Evolutionary conservation across 2,797 vertebrate species (phyloP).

Genomic region (Peromyscus nudipes): DNA sequence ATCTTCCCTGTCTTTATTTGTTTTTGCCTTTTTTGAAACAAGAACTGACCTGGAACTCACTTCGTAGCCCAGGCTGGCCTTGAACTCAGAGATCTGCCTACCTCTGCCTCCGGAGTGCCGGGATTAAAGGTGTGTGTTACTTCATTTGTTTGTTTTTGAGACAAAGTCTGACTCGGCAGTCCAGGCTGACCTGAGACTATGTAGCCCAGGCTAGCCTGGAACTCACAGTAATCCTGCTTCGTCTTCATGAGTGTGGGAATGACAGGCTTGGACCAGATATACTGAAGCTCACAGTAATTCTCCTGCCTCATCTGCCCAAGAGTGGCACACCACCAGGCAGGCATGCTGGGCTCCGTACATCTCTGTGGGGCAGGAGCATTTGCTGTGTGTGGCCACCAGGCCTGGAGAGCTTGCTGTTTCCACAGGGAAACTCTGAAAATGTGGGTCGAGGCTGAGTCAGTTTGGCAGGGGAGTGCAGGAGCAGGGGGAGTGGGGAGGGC

Average conservation of each 20-base stretch:
- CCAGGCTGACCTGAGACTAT: background rate
- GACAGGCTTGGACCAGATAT: background rate
- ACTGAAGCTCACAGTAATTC: background rate
- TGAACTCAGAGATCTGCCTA: background rate
- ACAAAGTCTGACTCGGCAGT: background rate
- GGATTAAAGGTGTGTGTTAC: background rate
- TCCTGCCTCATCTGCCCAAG: background rate
- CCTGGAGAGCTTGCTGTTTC: background rate
- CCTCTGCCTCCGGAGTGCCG: background rate
- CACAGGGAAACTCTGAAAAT: background rate
- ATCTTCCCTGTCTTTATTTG: background rate
- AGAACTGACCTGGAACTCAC: background rate
- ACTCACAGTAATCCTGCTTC: background rate
- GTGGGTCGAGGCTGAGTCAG: background rate
- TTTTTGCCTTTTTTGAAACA: background rate
- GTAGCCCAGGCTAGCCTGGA: background rate
- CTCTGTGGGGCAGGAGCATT: rapidly evolving
- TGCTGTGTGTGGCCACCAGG: background rate
- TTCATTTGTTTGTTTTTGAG: background rate
- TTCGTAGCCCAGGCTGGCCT: background rate
- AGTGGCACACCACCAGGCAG: background rate
- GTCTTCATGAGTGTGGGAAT: too few species aligned
- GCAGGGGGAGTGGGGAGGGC: background rate
- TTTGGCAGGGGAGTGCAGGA: background rate
- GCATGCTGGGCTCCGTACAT: background rate